A percentile compares a stretch with the other conserved stretches of the same genome.
These are phyloP conservation scores for Dasypus novemcinctus DNA, from an alignment of 2,113 vertebrate species.

Conservation along the genomic window DNA sequence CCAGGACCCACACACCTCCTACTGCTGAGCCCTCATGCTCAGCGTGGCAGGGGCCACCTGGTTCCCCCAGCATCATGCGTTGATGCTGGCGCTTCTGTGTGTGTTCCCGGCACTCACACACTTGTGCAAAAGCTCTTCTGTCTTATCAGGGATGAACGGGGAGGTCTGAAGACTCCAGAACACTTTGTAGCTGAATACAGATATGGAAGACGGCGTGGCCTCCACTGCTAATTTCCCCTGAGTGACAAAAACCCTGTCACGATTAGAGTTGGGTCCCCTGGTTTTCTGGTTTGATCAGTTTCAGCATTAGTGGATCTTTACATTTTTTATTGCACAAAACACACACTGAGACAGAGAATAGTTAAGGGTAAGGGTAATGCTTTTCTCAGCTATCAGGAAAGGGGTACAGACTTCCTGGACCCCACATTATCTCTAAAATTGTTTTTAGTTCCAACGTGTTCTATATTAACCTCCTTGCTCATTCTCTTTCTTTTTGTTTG, in stretches of 20 bases:
- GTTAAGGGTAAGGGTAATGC: not conserved
- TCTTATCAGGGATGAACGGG: not conserved
- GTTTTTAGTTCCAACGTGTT: not conserved
- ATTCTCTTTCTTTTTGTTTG: slow-evolving; percentile 42
- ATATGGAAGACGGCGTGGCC: not conserved
- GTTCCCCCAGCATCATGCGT: rapidly evolving
- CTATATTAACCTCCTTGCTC: slow-evolving; percentile 15
- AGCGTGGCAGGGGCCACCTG: not conserved
- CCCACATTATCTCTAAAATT: not conserved
- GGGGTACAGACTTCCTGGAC: not conserved
- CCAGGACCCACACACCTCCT: not conserved
- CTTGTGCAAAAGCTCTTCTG: not conserved
- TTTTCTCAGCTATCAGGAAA: slow-evolving; percentile 2
- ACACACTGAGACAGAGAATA: not conserved
- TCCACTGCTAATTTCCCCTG: not conserved
- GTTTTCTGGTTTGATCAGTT: slow-evolving; percentile 21
- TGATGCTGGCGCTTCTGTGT: not conserved
- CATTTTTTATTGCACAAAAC: not conserved
- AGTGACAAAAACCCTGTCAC: not conserved
- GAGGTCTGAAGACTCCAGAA: not conserved
- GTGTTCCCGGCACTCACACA: not conserved
- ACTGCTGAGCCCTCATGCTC: not conserved
- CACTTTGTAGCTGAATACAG: not conserved
- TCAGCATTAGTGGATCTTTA: not conserved
- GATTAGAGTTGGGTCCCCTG: not conserved